phyloP scores from a whole-genome alignment of 2,888 invertebrate species.

The Drosophila phalerata region DNA sequence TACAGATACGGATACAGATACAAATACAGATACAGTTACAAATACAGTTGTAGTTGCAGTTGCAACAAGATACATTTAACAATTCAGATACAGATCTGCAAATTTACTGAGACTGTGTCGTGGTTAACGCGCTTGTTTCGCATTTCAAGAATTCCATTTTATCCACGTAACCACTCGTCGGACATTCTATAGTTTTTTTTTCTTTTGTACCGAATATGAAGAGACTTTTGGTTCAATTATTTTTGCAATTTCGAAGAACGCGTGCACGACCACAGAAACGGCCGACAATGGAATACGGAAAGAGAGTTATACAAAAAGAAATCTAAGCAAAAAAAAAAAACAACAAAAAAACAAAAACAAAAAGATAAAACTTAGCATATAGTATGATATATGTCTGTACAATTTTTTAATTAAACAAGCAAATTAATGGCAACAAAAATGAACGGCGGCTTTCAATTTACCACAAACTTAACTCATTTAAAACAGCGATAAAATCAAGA shows the following conservation, averaged over 20 bases:
- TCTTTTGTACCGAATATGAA: slow-evolving; percentile 37
- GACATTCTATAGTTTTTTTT: slow-evolving; percentile 51
- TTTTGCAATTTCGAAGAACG: slow-evolving; percentile 75
- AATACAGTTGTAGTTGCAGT: slow-evolving; percentile 3
- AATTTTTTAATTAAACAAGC: slow-evolving; percentile 84
- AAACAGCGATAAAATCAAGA: slow-evolving; percentile 25
- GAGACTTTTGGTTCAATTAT: slow-evolving; percentile 61
- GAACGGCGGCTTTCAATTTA: slow-evolving; percentile 83
- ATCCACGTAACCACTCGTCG: slow-evolving; percentile 32
- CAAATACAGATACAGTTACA: slow-evolving; percentile 12
- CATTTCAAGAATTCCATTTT: slow-evolving; percentile 79
- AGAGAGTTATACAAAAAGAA: slow-evolving; percentile 23
- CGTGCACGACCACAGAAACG: slow-evolving; percentile 51
- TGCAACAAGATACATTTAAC: slow-evolving; percentile 16
- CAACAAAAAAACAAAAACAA: slow-evolving; percentile 27
- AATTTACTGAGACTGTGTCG: slow-evolving; percentile 61
- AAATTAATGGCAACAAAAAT: slow-evolving; percentile 81
- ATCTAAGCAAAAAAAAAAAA: slow-evolving; percentile 31
- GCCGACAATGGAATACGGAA: slow-evolving; percentile 60
- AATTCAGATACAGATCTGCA: slow-evolving; percentile 30
- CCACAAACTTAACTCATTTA: slow-evolving; percentile 48
- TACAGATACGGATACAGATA: slow-evolving; percentile 11
- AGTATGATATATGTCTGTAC: slow-evolving; percentile 82
- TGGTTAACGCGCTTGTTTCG: slow-evolving; percentile 56
- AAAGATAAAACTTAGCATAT: slow-evolving; percentile 67